A percentile compares a stretch with the other conserved stretches of the same genome.
phyloP scores from a whole-genome alignment of 2,888 invertebrate species.

The Ophion slaviceki region DNA sequence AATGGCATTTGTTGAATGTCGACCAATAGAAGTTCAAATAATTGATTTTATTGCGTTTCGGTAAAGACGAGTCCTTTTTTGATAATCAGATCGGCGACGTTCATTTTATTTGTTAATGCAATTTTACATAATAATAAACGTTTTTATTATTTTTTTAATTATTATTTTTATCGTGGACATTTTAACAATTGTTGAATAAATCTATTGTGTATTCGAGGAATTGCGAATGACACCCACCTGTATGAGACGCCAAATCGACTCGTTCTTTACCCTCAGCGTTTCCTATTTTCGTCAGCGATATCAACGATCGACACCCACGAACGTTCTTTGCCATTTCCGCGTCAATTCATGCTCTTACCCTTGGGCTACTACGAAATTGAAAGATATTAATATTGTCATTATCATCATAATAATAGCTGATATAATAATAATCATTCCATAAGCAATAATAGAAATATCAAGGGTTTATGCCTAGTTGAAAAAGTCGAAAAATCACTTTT shows the following conservation, averaged over 20 bases:
- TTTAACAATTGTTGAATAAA: not conserved
- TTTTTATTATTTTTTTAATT: not conserved
- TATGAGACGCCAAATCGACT: conserved; percentile 70
- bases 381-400: not conserved
- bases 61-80: too few species aligned
- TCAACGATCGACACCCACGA: conserved; percentile 35
- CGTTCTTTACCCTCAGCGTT: conserved; percentile 64
- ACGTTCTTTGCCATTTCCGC: conserved; percentile 47
- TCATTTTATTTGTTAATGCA: too few species aligned
- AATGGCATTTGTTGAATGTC: too few species aligned
- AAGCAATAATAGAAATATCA: too few species aligned
- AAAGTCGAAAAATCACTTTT: too few species aligned
- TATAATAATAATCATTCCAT: too few species aligned
- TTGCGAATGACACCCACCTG: conserved; percentile 70
- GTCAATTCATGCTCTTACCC: conserved; percentile 23
- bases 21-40: too few species aligned
- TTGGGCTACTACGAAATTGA: conserved; percentile 5
- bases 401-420: not conserved
- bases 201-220: not conserved
- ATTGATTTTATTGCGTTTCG: too few species aligned
- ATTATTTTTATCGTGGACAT: not conserved
- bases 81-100: too few species aligned
- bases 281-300: conserved; percentile 28
- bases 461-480: too few species aligned
- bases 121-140: too few species aligned